These are phyloP conservation scores for Epirrhoe alternata DNA, from an alignment of 2,888 invertebrate species.

Conservation along the genomic window DNA sequence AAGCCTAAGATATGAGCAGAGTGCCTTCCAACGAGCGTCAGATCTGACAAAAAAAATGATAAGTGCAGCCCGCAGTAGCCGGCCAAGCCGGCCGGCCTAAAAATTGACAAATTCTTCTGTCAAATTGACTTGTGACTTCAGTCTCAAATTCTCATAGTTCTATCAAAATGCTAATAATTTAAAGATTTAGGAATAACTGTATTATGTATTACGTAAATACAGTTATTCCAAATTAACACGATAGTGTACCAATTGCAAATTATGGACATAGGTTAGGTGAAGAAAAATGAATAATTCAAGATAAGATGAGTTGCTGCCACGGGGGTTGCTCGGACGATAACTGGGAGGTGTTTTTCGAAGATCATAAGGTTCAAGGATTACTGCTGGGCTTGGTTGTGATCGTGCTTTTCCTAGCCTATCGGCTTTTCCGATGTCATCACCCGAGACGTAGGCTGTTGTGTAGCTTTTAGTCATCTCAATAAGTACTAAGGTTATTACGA, in stretches of 20 bases:
- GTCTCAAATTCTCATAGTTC: not conserved
- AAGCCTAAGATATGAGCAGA: too few species aligned
- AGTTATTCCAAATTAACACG: not conserved
- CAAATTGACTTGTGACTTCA: not conserved
- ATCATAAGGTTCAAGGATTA: constrained; percentile 51
- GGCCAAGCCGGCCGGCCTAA: too few species aligned
- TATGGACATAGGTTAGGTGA: constrained; percentile 23
- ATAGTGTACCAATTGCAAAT: constrained; percentile 5
- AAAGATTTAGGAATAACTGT: too few species aligned
- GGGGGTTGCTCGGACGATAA: constrained; percentile 50
- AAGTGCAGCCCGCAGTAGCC: too few species aligned
- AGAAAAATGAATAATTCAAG: constrained; percentile 9
- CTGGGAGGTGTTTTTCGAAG: constrained; percentile 48
- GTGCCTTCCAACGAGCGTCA: too few species aligned
- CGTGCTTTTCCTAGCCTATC: constrained; percentile 52
- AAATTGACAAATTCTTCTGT: constrained; percentile 2
- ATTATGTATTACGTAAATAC: constrained; percentile 14
- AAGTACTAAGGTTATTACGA: not conserved
- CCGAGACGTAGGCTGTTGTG: constrained; percentile 48
- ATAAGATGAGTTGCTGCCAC: constrained; percentile 56
- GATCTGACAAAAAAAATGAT: too few species aligned
- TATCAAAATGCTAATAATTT: not conserved
- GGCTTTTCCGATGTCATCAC: constrained; percentile 54
- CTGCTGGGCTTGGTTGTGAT: constrained; percentile 51
- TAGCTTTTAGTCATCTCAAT: constrained; percentile 26